These are phyloP conservation scores for Stomatorhinus ivindoensis DNA, from an alignment of 2,113 vertebrate species.

Conservation along the genomic window DNA sequence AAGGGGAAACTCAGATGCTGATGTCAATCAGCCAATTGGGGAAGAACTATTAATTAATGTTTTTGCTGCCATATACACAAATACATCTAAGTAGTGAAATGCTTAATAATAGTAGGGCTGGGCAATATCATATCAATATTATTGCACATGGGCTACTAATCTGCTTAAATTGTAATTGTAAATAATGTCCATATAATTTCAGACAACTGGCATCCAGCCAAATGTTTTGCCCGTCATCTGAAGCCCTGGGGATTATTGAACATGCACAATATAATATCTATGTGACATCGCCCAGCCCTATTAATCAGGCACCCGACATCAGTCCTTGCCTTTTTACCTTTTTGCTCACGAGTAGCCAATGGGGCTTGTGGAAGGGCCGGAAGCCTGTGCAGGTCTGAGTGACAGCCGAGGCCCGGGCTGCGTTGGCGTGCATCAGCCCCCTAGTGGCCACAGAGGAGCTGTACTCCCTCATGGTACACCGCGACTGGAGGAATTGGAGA, in stretches of 20 bases:
- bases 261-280: too few species aligned
- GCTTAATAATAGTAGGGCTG: background rate
- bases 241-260: too few species aligned
- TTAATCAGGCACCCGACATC: background rate
- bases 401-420: conserved; percentile 59
- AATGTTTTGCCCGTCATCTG: too few species aligned
- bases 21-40: background rate
- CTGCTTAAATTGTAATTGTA: too few species aligned
- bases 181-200: too few species aligned
- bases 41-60: background rate
- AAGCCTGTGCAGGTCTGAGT: conserved; percentile 73
- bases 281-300: too few species aligned
- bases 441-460: conserved; percentile 77
- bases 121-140: too few species aligned
- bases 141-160: too few species aligned
- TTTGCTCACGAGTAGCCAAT: conserved; percentile 82
- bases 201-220: too few species aligned
- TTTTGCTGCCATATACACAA: too few species aligned
- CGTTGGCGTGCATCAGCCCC: conserved; percentile 85
- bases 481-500: conserved; percentile 51
- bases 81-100: background rate
- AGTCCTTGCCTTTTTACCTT: conserved; percentile 59
- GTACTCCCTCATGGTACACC: conserved; percentile 66
- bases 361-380: conserved; percentile 85
- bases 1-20: background rate